These are phyloP conservation scores for Anastrepha obliqua DNA, from an alignment of 1,140 invertebrate genomes.

Conservation along the genomic window DNA sequence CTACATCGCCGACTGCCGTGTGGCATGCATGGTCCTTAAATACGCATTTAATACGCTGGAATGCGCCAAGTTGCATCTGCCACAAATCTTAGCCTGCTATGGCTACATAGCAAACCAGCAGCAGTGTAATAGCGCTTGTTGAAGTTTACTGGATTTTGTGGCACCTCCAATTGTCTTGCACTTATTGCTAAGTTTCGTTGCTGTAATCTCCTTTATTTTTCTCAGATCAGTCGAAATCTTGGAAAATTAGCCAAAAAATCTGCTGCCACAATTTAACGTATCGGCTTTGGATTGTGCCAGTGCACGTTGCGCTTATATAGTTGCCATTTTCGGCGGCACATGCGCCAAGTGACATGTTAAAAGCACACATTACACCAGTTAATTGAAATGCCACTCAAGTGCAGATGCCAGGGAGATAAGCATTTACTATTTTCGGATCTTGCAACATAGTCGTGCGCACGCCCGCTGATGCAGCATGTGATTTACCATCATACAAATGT, in stretches of 20 bases:
- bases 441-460: background rate
- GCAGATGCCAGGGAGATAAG: background rate
- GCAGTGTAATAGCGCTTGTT: background rate
- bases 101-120: background rate
- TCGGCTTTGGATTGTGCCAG: background rate
- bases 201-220: background rate
- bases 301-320: background rate
- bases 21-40: background rate
- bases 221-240: constrained; percentile 3
- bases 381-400: constrained; percentile 46
- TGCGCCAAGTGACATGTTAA: constrained; percentile 1
- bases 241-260: background rate
- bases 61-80: background rate
- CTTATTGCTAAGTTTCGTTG: background rate
- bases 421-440: constrained; percentile 7
- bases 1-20: background rate
- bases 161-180: background rate
- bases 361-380: background rate
- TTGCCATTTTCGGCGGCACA: background rate
- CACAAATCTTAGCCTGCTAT: background rate
- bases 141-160: background rate
- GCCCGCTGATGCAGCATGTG: background rate
- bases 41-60: background rate
- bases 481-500: background rate
- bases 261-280: background rate